Percentiles rank a stretch among this genome's conserved stretches.
Evolutionary conservation across 2,113 vertebrate species (phyloP).

Genomic region (Merops nubicus): DNA sequence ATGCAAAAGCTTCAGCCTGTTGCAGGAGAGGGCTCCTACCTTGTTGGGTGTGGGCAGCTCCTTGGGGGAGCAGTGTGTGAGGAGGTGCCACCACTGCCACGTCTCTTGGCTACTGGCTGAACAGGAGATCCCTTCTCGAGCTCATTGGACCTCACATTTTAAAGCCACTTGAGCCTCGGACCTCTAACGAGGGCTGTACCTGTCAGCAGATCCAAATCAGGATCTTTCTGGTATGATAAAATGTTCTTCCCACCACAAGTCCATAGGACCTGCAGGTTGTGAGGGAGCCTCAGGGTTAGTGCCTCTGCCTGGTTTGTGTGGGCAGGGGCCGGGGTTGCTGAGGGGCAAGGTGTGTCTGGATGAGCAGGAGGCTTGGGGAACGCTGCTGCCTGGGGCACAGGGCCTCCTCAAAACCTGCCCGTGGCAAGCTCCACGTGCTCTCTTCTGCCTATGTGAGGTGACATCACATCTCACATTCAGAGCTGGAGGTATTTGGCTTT

Average conservation of each 20-base stretch:
- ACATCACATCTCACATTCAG: not conserved
- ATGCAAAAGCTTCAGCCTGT: accelerated
- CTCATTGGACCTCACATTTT: not conserved
- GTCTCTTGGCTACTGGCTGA: not conserved
- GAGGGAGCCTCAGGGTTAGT: not conserved
- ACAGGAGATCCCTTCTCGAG: accelerated
- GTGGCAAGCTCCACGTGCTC: accelerated
- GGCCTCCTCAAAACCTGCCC: not conserved
- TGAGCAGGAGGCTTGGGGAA: accelerated
- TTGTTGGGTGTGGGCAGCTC: not conserved
- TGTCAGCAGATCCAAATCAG: accelerated
- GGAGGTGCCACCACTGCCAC: not conserved
- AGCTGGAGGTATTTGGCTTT: not conserved
- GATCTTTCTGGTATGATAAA: not conserved
- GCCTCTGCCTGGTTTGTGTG: not conserved
- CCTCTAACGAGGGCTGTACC: not conserved
- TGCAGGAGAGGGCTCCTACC: not conserved
- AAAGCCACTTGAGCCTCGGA: not conserved
- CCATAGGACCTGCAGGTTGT: accelerated
- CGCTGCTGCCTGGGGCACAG: not conserved
- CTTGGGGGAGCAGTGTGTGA: accelerated
- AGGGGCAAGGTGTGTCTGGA: not conserved
- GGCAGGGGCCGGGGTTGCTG: too few relatives aligned
- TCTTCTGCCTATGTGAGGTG: not conserved
- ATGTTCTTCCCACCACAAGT: not conserved